phyloP scores from a whole-genome alignment of 92 coral and sea anemone genomes.

The Virgularia gustaviana region DNA sequence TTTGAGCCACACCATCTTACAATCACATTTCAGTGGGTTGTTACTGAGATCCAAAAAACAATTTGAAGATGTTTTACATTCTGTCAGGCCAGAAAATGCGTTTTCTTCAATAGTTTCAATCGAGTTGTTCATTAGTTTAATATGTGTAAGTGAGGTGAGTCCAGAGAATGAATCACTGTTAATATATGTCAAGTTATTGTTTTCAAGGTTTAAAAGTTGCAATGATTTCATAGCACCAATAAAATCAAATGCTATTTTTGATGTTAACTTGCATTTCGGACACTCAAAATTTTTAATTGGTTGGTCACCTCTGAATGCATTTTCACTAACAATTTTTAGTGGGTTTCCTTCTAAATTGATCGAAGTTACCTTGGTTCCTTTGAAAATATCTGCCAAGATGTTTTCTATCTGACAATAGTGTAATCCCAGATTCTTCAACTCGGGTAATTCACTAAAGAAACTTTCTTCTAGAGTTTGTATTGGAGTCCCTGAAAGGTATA shows the following conservation, averaged over 20 bases:
- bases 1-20: slow-evolving; percentile 7
- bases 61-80: neutral
- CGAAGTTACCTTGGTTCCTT: slow-evolving; percentile 3
- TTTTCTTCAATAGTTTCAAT: slow-evolving; percentile 10
- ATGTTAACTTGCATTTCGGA: slow-evolving; percentile 5
- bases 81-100: neutral
- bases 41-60: neutral
- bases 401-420: neutral
- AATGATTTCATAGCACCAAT: neutral
- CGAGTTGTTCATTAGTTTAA: neutral
- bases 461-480: slow-evolving; percentile 1
- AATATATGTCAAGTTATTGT: neutral
- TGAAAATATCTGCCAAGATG: slow-evolving; percentile 13
- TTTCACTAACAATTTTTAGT: neutral
- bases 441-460: slow-evolving; percentile 18
- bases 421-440: neutral
- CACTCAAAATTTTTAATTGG: neutral
- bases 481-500: neutral
- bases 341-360: slow-evolving; percentile 13
- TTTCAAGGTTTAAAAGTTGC: neutral
- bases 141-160: neutral
- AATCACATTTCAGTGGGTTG: slow-evolving; percentile 31
- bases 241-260: neutral
- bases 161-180: slow-evolving; percentile 5
- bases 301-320: slow-evolving; percentile 13